phyloP scores from a whole-genome alignment of 1,140 invertebrate species.

The Drosophila kepulauana region DNA sequence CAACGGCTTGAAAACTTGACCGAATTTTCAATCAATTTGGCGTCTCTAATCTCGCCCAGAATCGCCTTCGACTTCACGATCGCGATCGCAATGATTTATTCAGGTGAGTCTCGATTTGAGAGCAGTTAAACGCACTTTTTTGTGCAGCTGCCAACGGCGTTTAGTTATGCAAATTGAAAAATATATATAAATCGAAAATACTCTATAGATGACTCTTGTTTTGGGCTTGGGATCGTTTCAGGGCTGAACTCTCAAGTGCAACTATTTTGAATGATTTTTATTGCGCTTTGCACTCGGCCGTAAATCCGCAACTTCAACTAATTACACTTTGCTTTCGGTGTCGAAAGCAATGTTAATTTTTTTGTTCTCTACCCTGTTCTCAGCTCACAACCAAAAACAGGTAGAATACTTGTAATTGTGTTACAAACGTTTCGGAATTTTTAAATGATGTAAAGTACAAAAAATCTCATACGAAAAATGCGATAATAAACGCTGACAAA shows the following conservation, averaged over 20 bases:
- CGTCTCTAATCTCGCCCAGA: constrained; percentile 70
- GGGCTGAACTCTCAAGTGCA: constrained; percentile 39
- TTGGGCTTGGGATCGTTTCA: constrained; percentile 35
- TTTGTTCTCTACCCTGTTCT: constrained; percentile 16
- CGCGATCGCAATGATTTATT: constrained; percentile 74
- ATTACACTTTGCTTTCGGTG: constrained; percentile 47
- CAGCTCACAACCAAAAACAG: neutral
- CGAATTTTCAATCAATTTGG: constrained; percentile 70
- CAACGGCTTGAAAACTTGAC: constrained; percentile 58
- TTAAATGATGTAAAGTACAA: neutral
- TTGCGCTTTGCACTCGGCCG: constrained; percentile 43
- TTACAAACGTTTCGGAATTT: neutral
- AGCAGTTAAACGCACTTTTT: constrained; percentile 42
- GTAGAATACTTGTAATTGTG: neutral
- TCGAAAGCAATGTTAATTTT: neutral
- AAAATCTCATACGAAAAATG: neutral
- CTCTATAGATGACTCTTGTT: neutral
- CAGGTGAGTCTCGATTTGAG: constrained; percentile 63
- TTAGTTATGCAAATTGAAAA: constrained; percentile 56
- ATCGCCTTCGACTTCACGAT: constrained; percentile 43
- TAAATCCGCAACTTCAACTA: constrained; percentile 60
- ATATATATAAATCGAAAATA: constrained; percentile 21
- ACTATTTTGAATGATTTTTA: constrained; percentile 45
- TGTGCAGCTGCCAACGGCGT: constrained; percentile 22
- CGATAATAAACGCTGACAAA: neutral